These are phyloP conservation scores for Monopis laevigella DNA, from an alignment of 2,888 invertebrate genomes.

Conservation along the genomic window DNA sequence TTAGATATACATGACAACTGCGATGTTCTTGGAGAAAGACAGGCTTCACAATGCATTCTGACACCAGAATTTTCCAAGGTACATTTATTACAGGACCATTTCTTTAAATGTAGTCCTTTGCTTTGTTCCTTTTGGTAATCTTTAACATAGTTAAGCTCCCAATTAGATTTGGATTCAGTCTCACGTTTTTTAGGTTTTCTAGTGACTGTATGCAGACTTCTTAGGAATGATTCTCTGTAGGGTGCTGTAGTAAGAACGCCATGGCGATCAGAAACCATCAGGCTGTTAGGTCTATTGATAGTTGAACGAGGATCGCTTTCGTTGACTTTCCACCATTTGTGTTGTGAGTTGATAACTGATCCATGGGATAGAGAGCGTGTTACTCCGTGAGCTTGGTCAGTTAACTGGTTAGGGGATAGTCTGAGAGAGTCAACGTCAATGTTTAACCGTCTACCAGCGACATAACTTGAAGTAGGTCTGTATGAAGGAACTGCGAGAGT, in stretches of 20 bases:
- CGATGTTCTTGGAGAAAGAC: conserved; percentile 72
- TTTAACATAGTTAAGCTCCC: conserved; percentile 57
- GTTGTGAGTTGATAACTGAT: conserved; percentile 65
- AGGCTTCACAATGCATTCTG: conserved; percentile 76
- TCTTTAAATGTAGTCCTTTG: conserved; percentile 48
- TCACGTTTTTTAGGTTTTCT: conserved; percentile 54
- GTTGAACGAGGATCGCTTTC: conserved; percentile 38
- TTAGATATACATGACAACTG: conserved; percentile 46
- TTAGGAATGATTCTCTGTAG: conserved; percentile 44
- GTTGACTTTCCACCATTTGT: conserved; percentile 61
- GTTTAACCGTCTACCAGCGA: conserved; percentile 44
- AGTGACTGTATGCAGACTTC: conserved; percentile 54
- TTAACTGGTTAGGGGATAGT: conserved; percentile 46
- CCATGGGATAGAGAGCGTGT: conserved; percentile 73
- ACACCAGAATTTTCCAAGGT: conserved; percentile 77
- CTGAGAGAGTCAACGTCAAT: conserved; percentile 47
- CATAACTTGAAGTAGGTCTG: conserved; percentile 48
- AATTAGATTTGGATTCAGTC: conserved; percentile 51
- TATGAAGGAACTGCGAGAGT: conserved; percentile 60
- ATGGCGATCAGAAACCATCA: conserved; percentile 65
- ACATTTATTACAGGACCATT: conserved; percentile 79
- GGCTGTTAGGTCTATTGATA: conserved; percentile 66
- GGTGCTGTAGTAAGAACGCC: conserved; percentile 35
- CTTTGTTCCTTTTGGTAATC: conserved; percentile 57
- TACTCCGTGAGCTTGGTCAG: conserved; percentile 52